Base-by-base conservation (phyloP, 1,140 invertebrate genomes). In the Harpegnathos saltator region DNA sequence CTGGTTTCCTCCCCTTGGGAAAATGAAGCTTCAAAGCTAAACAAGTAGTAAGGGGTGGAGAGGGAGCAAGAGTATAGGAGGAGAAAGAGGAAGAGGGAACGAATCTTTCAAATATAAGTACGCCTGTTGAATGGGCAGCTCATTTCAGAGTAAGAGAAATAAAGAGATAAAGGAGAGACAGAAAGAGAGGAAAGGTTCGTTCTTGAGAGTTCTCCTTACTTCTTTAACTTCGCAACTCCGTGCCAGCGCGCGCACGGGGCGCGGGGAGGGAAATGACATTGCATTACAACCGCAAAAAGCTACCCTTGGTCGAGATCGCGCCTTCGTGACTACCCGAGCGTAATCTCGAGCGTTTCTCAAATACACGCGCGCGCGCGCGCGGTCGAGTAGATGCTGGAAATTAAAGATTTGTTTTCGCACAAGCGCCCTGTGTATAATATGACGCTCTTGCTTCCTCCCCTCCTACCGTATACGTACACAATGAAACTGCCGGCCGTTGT, bases 391-490 rank as follows among this genome's bases (percentile, higher is more conserved):
- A 69, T 56, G 52, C 14, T 56, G 22, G 12, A 78, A 78, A 78
- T 78, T 78, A 78, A 78, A 78, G 29, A 78, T 78, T 78, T 56
- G 52, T 68, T 69, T 69, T 12, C 29, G 3, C 14, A 33, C 29
- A 33, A 33, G 61, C 15, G 4, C 22, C 12, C 50, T 62, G 15
- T 33, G 29, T 17, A 56, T 71, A 71, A 80, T 44, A 15, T 48
- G 22, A 80, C 52, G 33, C 52, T 44, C 38, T 44, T 44, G 38
- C 33, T 33, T 1, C 33, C 33, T 33, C 2, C 7, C 33, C n/a
- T n/a, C n/a, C n/a, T n/a, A n/a, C n/a, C n/a, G n/a, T n/a, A n/a
- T n/a, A n/a, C n/a, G 33, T 7, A 33, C 33, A 33, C 33, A 22
- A 58, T 78, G 58, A 78, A 78, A 71, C 24, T 15, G 4, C 38